phyloP scores from a whole-genome alignment of 2,797 vertebrate species.

The Esox masquinongy region DNA sequence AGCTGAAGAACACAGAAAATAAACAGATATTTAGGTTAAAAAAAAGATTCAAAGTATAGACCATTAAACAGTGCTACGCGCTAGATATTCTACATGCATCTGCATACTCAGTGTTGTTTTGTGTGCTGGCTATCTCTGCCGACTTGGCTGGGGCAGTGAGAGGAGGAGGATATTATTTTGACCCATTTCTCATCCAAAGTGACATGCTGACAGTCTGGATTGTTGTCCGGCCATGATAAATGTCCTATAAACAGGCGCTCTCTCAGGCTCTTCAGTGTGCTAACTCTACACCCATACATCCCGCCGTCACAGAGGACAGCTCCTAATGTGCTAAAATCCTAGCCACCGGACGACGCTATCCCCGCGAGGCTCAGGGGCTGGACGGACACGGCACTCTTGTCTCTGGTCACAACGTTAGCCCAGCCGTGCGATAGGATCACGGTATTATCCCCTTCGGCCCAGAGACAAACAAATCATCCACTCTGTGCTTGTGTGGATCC shows the following conservation, averaged over 20 bases:
- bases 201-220: slow-evolving; percentile 59
- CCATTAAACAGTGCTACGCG: background rate
- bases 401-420: slow-evolving; percentile 58
- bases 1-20: slow-evolving; percentile 5
- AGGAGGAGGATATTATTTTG: slow-evolving; percentile 58
- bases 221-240: slow-evolving; percentile 70
- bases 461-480: slow-evolving; percentile 49
- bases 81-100: slow-evolving; percentile 3
- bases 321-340: background rate
- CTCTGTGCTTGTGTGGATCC: slow-evolving; percentile 31
- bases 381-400: slow-evolving; percentile 22
- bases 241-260: slow-evolving; percentile 60
- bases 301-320: background rate
- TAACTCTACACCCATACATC: slow-evolving; percentile 46
- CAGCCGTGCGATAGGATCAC: slow-evolving; percentile 27
- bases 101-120: slow-evolving; percentile 42
- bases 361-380: slow-evolving; percentile 17
- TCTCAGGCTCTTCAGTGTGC: slow-evolving; percentile 50
- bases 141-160: slow-evolving; percentile 48
- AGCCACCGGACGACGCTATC: background rate
- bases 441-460: slow-evolving; percentile 31
- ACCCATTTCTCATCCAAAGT: slow-evolving; percentile 55
- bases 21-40: slow-evolving; percentile 10
- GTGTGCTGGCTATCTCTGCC: slow-evolving; percentile 51
- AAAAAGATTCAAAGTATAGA: background rate